phyloP scores from a whole-genome alignment of 1,140 invertebrate genomes.

The Leptinotarsa lineolata region DNA sequence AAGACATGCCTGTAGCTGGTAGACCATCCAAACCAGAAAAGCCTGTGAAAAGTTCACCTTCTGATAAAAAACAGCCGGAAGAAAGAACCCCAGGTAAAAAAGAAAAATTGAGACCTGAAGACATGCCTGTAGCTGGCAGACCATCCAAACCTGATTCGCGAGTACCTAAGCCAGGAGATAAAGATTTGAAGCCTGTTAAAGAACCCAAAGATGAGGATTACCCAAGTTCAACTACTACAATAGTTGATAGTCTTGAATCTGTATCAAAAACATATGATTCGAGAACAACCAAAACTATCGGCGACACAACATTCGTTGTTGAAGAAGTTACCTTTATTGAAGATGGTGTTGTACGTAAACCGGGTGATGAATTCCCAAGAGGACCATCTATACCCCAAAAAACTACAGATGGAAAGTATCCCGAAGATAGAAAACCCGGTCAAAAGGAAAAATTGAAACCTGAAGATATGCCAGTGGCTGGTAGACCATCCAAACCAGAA shows the following conservation, averaged over 20 bases:
- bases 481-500: conserved; percentile 9
- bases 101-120: conserved; percentile 29
- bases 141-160: neutral
- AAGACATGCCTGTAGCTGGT: conserved; percentile 9
- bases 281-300: neutral
- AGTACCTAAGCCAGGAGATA: too few relatives aligned
- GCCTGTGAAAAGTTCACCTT: neutral
- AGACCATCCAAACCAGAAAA: neutral
- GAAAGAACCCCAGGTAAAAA: conserved; percentile 56
- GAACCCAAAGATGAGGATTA: neutral
- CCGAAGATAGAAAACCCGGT: conserved; percentile 37
- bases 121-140: conserved; percentile 17
- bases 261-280: neutral
- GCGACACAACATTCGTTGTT: too few relatives aligned
- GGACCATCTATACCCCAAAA: neutral
- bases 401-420: neutral
- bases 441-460: conserved; percentile 55
- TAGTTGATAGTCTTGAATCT: neutral
- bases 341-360: too few relatives aligned
- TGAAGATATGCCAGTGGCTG: conserved; percentile 19
- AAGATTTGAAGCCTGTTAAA: neutral
- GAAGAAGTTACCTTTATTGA: too few relatives aligned
- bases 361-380: neutral
- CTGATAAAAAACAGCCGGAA: neutral
- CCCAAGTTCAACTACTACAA: neutral